These are phyloP conservation scores for Semaprochilodus insignis DNA, from an alignment of 2,797 vertebrate species.

Conservation along the genomic window DNA sequence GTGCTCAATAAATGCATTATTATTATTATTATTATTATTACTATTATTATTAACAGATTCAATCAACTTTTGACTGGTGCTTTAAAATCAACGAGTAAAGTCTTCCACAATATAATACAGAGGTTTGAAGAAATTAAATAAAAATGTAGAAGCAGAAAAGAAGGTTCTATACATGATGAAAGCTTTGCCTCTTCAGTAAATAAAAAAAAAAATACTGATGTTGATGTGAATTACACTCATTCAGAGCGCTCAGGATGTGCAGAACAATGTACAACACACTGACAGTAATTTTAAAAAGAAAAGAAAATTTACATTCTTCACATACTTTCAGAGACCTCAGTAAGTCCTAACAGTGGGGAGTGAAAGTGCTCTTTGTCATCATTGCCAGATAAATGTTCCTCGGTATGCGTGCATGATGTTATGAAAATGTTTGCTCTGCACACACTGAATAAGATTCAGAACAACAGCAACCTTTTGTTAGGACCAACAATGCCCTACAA, in stretches of 20 bases:
- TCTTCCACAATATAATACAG: background rate
- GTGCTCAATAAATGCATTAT: no score
- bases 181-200: no score
- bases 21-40: no score
- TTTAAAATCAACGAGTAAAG: no score
- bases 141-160: background rate
- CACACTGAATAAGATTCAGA: slow-evolving; percentile 27
- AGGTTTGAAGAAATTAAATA: background rate
- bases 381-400: background rate
- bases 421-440: slow-evolving; percentile 20
- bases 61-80: no score
- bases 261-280: background rate
- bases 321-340: background rate
- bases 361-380: slow-evolving; percentile 1
- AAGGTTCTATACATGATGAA: no score
- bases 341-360: background rate
- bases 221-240: background rate
- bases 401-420: slow-evolving; percentile 7
- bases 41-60: no score
- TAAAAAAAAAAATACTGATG: background rate
- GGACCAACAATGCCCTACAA: slow-evolving; percentile 32
- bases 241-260: background rate
- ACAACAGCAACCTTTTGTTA: slow-evolving; percentile 26
- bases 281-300: background rate
- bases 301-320: background rate